Percentiles rank a stretch among this genome's conserved stretches.
Evolutionary conservation across 1,140 invertebrate genomes (phyloP).

Genomic region (Chironomus tepperi): DNA sequence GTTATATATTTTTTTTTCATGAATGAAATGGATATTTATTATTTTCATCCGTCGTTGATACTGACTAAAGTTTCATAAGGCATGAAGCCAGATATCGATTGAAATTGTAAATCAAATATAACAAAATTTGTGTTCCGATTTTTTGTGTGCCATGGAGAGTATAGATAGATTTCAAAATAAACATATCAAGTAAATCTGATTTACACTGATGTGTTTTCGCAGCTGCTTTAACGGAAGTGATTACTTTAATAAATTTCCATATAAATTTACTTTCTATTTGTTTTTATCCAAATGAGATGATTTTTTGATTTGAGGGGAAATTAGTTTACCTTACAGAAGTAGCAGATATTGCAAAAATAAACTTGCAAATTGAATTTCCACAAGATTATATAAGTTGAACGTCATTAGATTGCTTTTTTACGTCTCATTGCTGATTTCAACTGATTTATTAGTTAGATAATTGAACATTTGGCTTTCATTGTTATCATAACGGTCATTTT

Average conservation of each 20-base stretch:
- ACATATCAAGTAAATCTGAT: background rate
- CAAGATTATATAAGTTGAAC: no score
- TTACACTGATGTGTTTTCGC: background rate
- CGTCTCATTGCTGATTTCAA: no score
- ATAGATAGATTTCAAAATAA: background rate
- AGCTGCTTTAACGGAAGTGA: constrained; percentile 5
- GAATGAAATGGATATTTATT: background rate
- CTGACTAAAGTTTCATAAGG: background rate
- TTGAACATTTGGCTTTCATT: no score
- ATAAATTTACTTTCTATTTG: constrained; percentile 5
- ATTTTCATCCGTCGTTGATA: background rate
- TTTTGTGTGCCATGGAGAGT: background rate
- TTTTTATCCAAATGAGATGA: background rate
- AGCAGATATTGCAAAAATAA: no score
- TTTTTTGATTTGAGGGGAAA: background rate
- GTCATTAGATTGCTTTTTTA: no score
- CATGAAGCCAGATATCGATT: background rate
- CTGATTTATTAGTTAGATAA: no score
- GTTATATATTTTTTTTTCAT: background rate
- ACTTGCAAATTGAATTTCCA: no score
- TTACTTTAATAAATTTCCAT: background rate
- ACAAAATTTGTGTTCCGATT: background rate
- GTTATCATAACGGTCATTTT: no score
- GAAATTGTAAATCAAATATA: background rate
- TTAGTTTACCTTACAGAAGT: no score